These are phyloP conservation scores for Asteroscopus sphinx DNA, from an alignment of 2,888 invertebrate genomes.

Conservation along the genomic window DNA sequence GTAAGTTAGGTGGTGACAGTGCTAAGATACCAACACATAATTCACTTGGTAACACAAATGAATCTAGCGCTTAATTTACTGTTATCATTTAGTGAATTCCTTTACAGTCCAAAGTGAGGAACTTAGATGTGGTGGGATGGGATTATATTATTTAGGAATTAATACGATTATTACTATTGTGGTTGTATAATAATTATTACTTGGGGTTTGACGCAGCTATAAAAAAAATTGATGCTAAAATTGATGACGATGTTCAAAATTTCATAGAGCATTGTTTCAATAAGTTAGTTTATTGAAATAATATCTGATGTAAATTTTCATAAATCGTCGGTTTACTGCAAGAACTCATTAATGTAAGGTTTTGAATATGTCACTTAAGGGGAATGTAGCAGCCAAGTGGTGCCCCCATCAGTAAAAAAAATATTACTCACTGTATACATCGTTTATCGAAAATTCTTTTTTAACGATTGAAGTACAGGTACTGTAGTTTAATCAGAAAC, in stretches of 20 bases:
- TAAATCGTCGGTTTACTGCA: too few relatives aligned
- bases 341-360: too few relatives aligned
- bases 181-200: slow-evolving; percentile 1
- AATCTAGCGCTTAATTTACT: slow-evolving; percentile 89
- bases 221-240: background rate
- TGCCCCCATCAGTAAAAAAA: too few relatives aligned
- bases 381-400: too few relatives aligned
- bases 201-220: slow-evolving; percentile 1
- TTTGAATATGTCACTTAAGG: too few relatives aligned
- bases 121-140: slow-evolving; percentile 58
- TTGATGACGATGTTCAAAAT: background rate
- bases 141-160: slow-evolving; percentile 49
- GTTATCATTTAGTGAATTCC: slow-evolving; percentile 89
- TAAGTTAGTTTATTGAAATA: too few relatives aligned
- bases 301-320: too few relatives aligned
- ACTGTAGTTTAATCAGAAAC: too few relatives aligned
- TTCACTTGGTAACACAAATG: slow-evolving; percentile 89
- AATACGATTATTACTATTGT: slow-evolving; percentile 36
- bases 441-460: too few relatives aligned
- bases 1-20: slow-evolving; percentile 89
- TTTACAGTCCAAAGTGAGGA: slow-evolving; percentile 73
- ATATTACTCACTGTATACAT: too few relatives aligned
- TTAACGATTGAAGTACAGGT: too few relatives aligned
- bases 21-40: slow-evolving; percentile 89
- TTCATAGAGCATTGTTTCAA: too few relatives aligned